Evolutionary conservation across 2,113 vertebrate species (phyloP).

Genomic region (Microcebus tavaratra): DNA sequence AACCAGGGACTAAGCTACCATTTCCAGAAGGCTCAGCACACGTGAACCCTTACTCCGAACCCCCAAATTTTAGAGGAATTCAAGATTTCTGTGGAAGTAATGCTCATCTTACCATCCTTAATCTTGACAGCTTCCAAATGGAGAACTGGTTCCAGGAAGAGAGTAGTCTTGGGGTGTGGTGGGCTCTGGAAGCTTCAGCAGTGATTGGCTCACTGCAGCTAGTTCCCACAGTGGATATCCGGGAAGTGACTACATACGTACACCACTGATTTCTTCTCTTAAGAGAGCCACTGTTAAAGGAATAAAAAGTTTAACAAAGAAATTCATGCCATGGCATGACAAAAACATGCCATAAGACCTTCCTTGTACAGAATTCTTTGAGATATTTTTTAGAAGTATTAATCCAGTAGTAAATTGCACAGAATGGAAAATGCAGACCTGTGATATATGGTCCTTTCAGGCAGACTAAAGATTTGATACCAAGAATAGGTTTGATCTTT

Average conservation of each 20-base stretch:
- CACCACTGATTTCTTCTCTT: background rate
- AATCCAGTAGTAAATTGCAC: conserved; percentile 40
- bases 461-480: conserved; percentile 53
- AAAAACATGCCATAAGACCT: background rate
- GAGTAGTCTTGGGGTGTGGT: background rate
- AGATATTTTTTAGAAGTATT: conserved; percentile 11
- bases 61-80: background rate
- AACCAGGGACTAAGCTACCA: background rate
- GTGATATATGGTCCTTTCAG: conserved; percentile 57
- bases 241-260: background rate
- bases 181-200: background rate
- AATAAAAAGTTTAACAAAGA: background rate
- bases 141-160: background rate
- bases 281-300: background rate
- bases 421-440: conserved; percentile 60
- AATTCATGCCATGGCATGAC: background rate
- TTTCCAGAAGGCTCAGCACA: background rate
- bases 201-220: background rate
- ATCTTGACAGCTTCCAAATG: background rate
- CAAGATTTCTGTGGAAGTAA: background rate
- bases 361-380: conserved; percentile 17
- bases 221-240: background rate
- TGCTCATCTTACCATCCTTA: background rate
- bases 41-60: background rate
- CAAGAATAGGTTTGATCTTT: conserved; percentile 62